These are phyloP conservation scores for Palythoa caribaeorum DNA, from an alignment of 92 coral and sea anemone genomes.

Conservation along the genomic window DNA sequence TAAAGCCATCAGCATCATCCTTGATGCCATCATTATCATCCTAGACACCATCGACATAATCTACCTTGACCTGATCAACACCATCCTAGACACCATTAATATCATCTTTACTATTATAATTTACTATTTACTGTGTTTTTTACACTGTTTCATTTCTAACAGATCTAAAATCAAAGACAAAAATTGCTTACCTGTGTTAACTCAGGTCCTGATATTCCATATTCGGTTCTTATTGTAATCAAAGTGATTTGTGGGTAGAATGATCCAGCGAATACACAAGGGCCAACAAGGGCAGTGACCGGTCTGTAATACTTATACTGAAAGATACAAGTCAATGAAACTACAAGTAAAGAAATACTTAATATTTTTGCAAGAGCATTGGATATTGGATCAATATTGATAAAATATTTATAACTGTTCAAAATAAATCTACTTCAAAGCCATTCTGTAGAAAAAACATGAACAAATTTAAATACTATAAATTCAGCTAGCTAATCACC, in stretches of 20 bases:
- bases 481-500: no score
- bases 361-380: neutral
- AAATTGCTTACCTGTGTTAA: slow-evolving; percentile 52
- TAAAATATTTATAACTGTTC: no score
- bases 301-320: slow-evolving; percentile 67
- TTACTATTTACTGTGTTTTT: no score
- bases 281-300: slow-evolving; percentile 77
- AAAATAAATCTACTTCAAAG: no score
- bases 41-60: no score
- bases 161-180: neutral
- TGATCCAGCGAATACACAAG: slow-evolving; percentile 73
- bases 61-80: no score
- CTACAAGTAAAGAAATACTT: neutral
- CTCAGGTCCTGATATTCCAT: slow-evolving; percentile 77
- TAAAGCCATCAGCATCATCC: no score
- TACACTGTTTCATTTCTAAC: neutral
- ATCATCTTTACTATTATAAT: no score
- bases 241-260: slow-evolving; percentile 55
- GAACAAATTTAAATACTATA: no score
- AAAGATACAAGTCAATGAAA: neutral
- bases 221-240: slow-evolving; percentile 69
- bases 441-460: no score
- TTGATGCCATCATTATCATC: no score
- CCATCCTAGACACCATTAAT: no score
- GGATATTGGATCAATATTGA: neutral